phyloP scores from a whole-genome alignment of 2,888 invertebrate species.

The Calameuta filiformis region DNA sequence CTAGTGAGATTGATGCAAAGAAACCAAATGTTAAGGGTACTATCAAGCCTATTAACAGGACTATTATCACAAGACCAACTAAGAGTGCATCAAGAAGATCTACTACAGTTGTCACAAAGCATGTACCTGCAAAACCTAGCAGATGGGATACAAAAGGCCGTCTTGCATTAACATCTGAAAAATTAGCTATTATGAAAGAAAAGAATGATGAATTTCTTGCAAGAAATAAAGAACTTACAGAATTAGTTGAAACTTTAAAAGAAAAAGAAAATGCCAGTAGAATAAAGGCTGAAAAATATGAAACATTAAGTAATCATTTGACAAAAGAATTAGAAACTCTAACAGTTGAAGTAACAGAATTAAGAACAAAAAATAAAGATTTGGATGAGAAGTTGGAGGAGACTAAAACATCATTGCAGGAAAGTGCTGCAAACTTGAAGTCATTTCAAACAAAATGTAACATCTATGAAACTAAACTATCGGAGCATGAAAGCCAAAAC shows the following conservation, averaged over 20 bases:
- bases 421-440: slow-evolving; percentile 38
- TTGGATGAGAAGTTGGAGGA: slow-evolving; percentile 53
- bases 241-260: slow-evolving; percentile 36
- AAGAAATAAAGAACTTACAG: slow-evolving; percentile 35
- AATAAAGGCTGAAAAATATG: slow-evolving; percentile 41
- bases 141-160: slow-evolving; percentile 61
- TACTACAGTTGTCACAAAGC: slow-evolving; percentile 23
- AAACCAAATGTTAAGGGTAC: slow-evolving; percentile 50
- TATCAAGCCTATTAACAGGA: slow-evolving; percentile 52
- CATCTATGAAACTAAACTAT: slow-evolving; percentile 55
- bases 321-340: slow-evolving; percentile 71
- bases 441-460: slow-evolving; percentile 69
- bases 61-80: slow-evolving; percentile 33
- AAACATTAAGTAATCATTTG: slow-evolving; percentile 64
- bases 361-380: slow-evolving; percentile 64
- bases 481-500: slow-evolving; percentile 28
- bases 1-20: slow-evolving; percentile 39
- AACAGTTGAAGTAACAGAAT: slow-evolving; percentile 68
- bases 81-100: slow-evolving; percentile 19
- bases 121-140: slow-evolving; percentile 39
- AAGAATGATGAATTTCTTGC: slow-evolving; percentile 72
- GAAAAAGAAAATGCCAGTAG: slow-evolving; percentile 35
- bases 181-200: slow-evolving; percentile 74
- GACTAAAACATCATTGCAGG: slow-evolving; percentile 66
- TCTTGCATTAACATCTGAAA: slow-evolving; percentile 62